Evolutionary conservation across 2,888 invertebrate species (phyloP).

Genomic region (Phyllotreta striolata): DNA sequence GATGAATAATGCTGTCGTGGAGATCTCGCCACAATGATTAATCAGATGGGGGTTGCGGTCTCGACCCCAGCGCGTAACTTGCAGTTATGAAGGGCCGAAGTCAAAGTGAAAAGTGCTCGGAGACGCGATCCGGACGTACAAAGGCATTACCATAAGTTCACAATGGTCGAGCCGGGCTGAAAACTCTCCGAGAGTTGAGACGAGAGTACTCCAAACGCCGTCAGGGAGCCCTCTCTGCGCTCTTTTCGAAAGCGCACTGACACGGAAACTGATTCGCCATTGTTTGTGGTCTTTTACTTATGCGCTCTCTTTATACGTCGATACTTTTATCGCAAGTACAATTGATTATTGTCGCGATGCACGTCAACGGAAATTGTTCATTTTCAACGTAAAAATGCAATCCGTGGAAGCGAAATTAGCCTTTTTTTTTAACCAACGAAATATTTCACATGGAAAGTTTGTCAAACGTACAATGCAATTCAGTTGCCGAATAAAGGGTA

Average conservation of each 20-base stretch:
- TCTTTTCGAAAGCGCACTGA: slow-evolving; percentile 38
- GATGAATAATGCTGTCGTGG: no score
- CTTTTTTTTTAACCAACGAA: no score
- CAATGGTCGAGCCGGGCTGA: slow-evolving; percentile 51
- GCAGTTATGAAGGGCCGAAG: slow-evolving; percentile 44
- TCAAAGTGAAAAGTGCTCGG: slow-evolving; percentile 53
- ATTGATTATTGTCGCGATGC: slow-evolving; percentile 21
- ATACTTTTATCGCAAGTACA: slow-evolving; percentile 20
- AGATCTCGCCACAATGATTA: neutral
- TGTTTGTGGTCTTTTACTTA: slow-evolving; percentile 37
- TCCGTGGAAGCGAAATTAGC: no score
- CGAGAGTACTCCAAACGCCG: slow-evolving; percentile 52
- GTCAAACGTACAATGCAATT: no score
- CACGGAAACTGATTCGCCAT: slow-evolving; percentile 43
- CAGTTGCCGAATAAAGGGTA: no score
- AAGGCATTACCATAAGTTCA: slow-evolving; percentile 55
- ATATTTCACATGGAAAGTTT: no score
- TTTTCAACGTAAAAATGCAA: no score
- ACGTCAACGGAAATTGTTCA: slow-evolving; percentile 11
- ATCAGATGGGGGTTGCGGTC: slow-evolving; percentile 10
- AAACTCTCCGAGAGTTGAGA: slow-evolving; percentile 51
- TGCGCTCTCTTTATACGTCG: slow-evolving; percentile 25
- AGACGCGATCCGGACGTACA: slow-evolving; percentile 48
- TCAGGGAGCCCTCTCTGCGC: slow-evolving; percentile 43
- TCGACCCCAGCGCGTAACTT: slow-evolving; percentile 2